Conservation (phyloP, 2,113 vertebrate genomes). For the Nannobrachium achirus region DNA sequence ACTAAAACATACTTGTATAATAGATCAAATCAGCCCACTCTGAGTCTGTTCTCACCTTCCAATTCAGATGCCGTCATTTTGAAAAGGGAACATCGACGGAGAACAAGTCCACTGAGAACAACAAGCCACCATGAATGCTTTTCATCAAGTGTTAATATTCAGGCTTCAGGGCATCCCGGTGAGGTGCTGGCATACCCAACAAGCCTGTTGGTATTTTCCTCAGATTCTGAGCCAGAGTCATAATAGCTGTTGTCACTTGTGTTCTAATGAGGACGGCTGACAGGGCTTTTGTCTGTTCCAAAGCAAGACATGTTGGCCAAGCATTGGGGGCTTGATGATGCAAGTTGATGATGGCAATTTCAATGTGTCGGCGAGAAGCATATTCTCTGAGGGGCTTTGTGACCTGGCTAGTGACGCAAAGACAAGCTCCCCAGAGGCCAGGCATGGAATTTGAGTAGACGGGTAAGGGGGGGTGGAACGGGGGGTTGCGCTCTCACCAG, state of each 20-base stretch:
- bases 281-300: constrained; percentile 17
- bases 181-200: neutral
- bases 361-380: constrained; percentile 19
- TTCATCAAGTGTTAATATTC: constrained; percentile 6
- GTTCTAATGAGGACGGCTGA: constrained; percentile 19
- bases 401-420: constrained; percentile 56
- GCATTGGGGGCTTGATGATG: constrained; percentile 12
- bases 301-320: constrained; percentile 18
- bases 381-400: constrained; percentile 53
- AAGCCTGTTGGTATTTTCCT: neutral
- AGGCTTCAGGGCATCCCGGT: neutral
- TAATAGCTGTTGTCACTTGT: neutral
- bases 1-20: neutral
- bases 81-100: neutral
- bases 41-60: neutral
- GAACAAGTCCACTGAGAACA: neutral
- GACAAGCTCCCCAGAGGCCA: constrained; percentile 44
- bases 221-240: neutral
- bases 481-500: constrained; percentile 37
- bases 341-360: neutral
- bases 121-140: neutral
- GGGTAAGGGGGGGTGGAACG: neutral
- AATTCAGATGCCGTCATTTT: neutral
- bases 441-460: constrained; percentile 60
- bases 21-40: neutral